Evolutionary conservation across 2,888 invertebrate genomes (phyloP).

Genomic region (Cephus nigrinus): DNA sequence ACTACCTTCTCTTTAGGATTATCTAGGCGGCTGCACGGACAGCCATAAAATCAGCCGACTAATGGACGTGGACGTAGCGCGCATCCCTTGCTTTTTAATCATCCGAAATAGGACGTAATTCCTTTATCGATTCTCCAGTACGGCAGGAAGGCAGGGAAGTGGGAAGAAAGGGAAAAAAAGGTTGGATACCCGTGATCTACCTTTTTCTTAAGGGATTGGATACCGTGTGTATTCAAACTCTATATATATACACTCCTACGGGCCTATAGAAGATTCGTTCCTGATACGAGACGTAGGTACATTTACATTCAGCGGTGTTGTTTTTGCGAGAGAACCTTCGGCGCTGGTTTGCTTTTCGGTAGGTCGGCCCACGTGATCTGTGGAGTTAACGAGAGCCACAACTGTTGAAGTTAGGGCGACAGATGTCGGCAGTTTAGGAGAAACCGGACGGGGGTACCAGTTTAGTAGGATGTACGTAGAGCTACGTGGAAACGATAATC

Average conservation of each 20-base stretch:
- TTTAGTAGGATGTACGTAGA: not conserved
- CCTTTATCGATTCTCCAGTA: constrained; percentile 1
- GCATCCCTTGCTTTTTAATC: not conserved
- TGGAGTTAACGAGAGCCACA: not conserved
- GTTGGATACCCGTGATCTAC: not conserved
- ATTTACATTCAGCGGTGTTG: not conserved
- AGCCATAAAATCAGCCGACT: not conserved
- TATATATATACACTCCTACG: not conserved
- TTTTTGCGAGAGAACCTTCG: not conserved
- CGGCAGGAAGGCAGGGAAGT: constrained; percentile 8
- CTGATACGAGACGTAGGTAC: not conserved
- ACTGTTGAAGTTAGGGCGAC: constrained; percentile 2
- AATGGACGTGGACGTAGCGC: not conserved
- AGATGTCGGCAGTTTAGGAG: not conserved
- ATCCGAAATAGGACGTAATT: not conserved
- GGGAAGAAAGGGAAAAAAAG: not conserved
- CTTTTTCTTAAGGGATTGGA: not conserved
- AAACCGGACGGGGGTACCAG: not conserved
- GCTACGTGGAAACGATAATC: not conserved
- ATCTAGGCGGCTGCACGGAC: not conserved
- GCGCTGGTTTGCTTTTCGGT: not conserved
- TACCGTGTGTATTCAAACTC: not conserved
- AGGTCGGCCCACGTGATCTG: not conserved
- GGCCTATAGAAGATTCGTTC: not conserved
- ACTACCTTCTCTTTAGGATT: not conserved